Percentiles rank a stretch among this genome's conserved stretches.
Conservation (phyloP, 2,797 vertebrate species). For the Stomatorhinus walkeri region DNA sequence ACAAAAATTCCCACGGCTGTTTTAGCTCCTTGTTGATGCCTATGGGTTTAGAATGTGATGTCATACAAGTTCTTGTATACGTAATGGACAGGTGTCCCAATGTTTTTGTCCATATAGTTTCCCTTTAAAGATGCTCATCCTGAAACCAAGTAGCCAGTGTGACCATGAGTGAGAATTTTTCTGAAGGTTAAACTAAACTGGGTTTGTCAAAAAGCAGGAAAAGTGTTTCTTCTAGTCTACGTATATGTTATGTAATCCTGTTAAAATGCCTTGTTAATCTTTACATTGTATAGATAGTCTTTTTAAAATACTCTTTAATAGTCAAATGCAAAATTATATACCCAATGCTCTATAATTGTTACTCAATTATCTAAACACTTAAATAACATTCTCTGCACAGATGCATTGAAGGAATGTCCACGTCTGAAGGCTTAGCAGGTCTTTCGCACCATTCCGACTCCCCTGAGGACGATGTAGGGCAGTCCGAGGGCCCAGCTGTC, state of each 20-base stretch:
- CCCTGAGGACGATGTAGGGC: constrained; percentile 68
- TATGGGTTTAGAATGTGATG: background rate
- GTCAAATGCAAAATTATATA: background rate
- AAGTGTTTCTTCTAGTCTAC: background rate
- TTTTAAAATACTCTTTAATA: background rate
- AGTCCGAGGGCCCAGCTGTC: constrained; percentile 68
- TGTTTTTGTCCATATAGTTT: background rate
- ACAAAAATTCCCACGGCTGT: background rate
- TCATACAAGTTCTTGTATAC: background rate
- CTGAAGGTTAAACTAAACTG: background rate
- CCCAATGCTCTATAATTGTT: background rate
- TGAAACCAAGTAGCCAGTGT: background rate
- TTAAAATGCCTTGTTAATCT: background rate
- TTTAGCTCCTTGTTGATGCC: background rate
- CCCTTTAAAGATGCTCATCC: background rate
- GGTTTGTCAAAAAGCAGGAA: background rate
- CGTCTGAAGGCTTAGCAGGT: constrained; percentile 40
- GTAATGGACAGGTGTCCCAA: background rate
- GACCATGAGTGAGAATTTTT: background rate
- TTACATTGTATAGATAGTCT: background rate
- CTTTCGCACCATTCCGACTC: constrained; percentile 46
- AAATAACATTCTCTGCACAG: background rate
- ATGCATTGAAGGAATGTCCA: background rate
- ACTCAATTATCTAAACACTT: background rate
- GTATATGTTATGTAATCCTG: background rate